Base-by-base conservation (phyloP, 2,888 invertebrate species). In the Eupeodes luniger region DNA sequence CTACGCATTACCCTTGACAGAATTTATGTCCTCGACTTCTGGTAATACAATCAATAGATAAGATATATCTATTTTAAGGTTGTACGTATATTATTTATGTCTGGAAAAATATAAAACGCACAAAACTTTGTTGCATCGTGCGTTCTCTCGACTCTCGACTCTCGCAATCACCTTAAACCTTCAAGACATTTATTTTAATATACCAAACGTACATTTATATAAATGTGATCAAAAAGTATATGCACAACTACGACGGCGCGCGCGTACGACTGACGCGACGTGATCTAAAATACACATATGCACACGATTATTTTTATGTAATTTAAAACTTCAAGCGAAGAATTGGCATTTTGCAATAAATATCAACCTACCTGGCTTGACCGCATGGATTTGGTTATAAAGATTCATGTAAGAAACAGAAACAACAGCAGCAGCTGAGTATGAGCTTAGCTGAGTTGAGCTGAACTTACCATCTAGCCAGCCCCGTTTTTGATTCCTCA, bases 321-420 rank as follows among this genome's bases (percentile, higher is more conserved):
- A 57, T 55, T 74, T 49, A 78, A 79, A 74, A 55, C 55, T 55
- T 62, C 66, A 61, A 77, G 66, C 27, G 27, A 57, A 62, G 62
- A 75, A 79, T 74, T 62, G 83, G 83, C 79, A 83, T 76, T 80
- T 80, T 75, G 83, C 79, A 87, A 83, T 83, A 83, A 79, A 87
- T 80, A 83, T 74, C 59, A 53, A 72, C 72, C 72, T 59, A 72
- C 72, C 59, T 59, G 47, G 72, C 74, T 74, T 81, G 81, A 81
- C 85, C 76, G 72, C 81, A 81, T 80, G 81, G 62, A 78, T 70
- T 55, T 69, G 27, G 51, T 36, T 53, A 27, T 27, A 27, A 27
- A 36, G 59, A 77, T 70, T 19, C 67, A 49, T 84, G 27, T 47
- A 69, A 11, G 16, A 69, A 16, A 59, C 44, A 47, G 67, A 47